phyloP scores from a whole-genome alignment of 92 coral and sea anemone species.

The Epizoanthus scotinus region DNA sequence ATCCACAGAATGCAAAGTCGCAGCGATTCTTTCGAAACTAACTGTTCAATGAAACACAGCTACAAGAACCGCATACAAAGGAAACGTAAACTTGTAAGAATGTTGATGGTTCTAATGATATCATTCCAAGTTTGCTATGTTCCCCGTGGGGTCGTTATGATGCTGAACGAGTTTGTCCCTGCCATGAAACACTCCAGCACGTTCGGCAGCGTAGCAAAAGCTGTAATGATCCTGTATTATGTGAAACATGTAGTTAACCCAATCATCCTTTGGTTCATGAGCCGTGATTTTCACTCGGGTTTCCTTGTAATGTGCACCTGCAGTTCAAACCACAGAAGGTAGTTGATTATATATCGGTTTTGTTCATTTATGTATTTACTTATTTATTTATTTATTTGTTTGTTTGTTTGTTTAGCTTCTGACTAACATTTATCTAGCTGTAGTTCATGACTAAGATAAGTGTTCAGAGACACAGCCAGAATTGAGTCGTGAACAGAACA shows the following conservation, averaged over 20 bases:
- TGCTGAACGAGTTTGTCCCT: slow-evolving; percentile 53
- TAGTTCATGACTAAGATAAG: too few relatives aligned
- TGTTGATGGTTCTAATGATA: slow-evolving; percentile 65
- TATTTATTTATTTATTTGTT: too few relatives aligned
- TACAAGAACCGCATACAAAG: slow-evolving; percentile 43
- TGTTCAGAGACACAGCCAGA: too few relatives aligned
- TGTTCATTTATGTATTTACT: too few relatives aligned
- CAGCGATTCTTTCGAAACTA: slow-evolving; percentile 14
- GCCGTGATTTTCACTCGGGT: slow-evolving; percentile 69
- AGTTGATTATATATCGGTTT: background rate
- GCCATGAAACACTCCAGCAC: slow-evolving; percentile 5
- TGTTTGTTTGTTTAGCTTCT: background rate
- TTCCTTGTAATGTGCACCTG: slow-evolving; percentile 36
- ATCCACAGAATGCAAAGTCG: slow-evolving; percentile 43
- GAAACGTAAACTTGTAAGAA: slow-evolving; percentile 61
- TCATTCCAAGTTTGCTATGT: slow-evolving; percentile 78
- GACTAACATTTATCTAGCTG: background rate
- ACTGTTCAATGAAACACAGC: background rate
- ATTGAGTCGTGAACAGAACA: too few relatives aligned
- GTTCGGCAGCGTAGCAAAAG: slow-evolving; percentile 53
- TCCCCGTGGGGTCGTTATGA: slow-evolving; percentile 74
- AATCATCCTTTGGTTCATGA: slow-evolving; percentile 75
- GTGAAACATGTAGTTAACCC: slow-evolving; percentile 76
- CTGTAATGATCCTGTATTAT: slow-evolving; percentile 72
- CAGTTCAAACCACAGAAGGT: background rate